These are phyloP conservation scores for Antheraea yamamai DNA, from an alignment of 2,888 invertebrate genomes.

Conservation along the genomic window DNA sequence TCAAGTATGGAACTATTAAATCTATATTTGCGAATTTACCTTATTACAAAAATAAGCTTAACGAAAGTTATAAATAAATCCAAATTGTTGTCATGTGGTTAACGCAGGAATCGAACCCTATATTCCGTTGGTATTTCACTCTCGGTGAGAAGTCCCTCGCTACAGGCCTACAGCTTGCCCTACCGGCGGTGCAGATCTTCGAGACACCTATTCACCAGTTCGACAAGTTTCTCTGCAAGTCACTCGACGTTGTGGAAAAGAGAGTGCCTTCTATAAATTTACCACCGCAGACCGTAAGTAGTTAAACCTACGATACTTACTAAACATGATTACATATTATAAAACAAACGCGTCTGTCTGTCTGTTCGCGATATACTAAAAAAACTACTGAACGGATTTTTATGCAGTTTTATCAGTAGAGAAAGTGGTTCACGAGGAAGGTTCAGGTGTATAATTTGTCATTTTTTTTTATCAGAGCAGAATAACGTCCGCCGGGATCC, in stretches of 20 bases:
- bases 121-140: constrained; percentile 89
- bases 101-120: constrained; percentile 84
- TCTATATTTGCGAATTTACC: too few relatives aligned
- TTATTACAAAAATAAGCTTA: too few relatives aligned
- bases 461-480: too few relatives aligned
- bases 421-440: too few relatives aligned
- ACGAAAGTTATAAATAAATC: neutral
- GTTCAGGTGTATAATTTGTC: too few relatives aligned
- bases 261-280: constrained; percentile 90
- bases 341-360: too few relatives aligned
- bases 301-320: neutral
- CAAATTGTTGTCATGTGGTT: neutral
- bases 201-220: constrained; percentile 87
- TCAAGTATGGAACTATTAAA: too few relatives aligned
- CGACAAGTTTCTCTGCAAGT: constrained; percentile 90
- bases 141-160: constrained; percentile 89
- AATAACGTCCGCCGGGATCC: too few relatives aligned
- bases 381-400: too few relatives aligned
- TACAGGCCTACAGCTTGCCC: constrained; percentile 87
- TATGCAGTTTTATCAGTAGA: too few relatives aligned
- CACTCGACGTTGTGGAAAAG: constrained; percentile 92
- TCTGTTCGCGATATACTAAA: neutral
- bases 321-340: too few relatives aligned
- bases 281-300: constrained; percentile 91
- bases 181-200: constrained; percentile 87